Evolutionary conservation across 2,113 vertebrate species (phyloP).

Genomic region (Solea solea): DNA sequence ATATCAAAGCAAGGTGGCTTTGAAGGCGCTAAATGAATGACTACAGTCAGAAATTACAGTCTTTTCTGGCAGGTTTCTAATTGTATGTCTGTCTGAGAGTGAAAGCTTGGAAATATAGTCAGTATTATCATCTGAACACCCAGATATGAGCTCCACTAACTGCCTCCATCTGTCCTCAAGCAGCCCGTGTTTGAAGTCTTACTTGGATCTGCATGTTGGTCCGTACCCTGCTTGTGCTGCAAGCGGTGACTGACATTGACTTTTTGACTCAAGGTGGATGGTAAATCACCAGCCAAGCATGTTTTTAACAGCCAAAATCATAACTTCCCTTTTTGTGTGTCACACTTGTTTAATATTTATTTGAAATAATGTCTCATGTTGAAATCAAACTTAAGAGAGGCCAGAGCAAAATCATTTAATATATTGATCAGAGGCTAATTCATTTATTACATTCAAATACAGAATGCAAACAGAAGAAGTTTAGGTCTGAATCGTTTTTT

Average conservation of each 20-base stretch:
- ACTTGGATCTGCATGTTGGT: constrained; percentile 54
- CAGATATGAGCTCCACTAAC: constrained; percentile 74
- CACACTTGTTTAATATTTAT: not conserved
- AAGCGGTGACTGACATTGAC: not conserved
- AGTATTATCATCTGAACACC: constrained; percentile 69
- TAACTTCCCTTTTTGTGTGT: not conserved
- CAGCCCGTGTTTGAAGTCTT: constrained; percentile 66
- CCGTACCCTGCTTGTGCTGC: constrained; percentile 38
- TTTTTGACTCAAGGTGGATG: not conserved
- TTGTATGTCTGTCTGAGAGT: constrained; percentile 62
- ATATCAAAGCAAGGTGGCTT: constrained; percentile 63
- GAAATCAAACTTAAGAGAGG: not conserved
- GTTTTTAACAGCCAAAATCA: not conserved
- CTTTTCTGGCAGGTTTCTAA: constrained; percentile 68
- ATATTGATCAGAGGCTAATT: not conserved
- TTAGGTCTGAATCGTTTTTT: not conserved
- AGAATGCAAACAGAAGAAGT: not conserved
- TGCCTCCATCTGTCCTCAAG: constrained; percentile 71
- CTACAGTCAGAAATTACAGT: constrained; percentile 65
- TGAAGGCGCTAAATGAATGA: constrained; percentile 70
- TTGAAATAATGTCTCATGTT: not conserved
- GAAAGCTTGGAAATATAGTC: constrained; percentile 69
- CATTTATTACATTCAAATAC: not conserved
- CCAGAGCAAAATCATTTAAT: not conserved
- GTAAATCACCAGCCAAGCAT: not conserved